phyloP scores from a whole-genome alignment of 2,113 vertebrate species.

The Pomatostomus ruficeps region DNA sequence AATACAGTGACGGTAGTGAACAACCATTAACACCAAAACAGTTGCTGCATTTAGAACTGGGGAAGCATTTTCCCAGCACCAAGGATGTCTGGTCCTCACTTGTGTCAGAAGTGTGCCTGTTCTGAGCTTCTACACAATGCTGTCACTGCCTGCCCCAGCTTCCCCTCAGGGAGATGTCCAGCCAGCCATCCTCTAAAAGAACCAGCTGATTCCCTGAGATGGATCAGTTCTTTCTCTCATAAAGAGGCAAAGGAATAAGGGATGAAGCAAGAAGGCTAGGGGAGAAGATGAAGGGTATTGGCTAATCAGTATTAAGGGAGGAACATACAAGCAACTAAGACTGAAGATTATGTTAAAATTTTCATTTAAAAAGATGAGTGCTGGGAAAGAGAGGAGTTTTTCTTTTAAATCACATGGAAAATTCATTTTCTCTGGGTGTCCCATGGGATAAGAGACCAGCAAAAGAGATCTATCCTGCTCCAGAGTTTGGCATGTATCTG shows the following conservation, averaged over 20 bases:
- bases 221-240: not conserved
- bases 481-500: not conserved
- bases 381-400: not conserved
- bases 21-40: not conserved
- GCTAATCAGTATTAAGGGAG: not conserved
- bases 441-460: not conserved
- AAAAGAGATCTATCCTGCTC: not conserved
- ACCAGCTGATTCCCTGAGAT: not conserved
- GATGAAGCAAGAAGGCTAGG: not conserved
- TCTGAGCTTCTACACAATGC: not conserved
- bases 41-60: not conserved
- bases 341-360: not conserved
- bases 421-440: not conserved
- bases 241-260: not conserved
- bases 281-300: not conserved
- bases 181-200: not conserved
- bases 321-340: not conserved
- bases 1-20: not conserved
- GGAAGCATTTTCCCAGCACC: not conserved
- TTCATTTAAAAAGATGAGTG: conserved; percentile 3
- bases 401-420: not conserved
- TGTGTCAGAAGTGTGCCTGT: not conserved
- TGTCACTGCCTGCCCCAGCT: not conserved
- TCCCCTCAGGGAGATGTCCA: not conserved
- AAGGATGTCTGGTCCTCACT: not conserved